Evolutionary conservation across 1,140 invertebrate species (phyloP).

Genomic region (Aphidius gifuensis): DNA sequence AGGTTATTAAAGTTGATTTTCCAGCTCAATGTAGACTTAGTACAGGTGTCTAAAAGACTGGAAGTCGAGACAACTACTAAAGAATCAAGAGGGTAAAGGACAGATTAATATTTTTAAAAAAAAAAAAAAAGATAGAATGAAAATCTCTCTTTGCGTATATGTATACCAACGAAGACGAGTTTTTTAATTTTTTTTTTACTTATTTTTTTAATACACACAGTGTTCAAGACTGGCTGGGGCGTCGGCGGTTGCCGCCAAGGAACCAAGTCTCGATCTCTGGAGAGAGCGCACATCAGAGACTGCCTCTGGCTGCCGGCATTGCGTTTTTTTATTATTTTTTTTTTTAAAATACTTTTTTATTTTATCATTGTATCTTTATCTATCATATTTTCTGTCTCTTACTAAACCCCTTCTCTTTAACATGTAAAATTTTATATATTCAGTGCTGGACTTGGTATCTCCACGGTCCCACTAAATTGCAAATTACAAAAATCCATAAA

Average conservation of each 20-base stretch:
- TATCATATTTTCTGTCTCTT: too few relatives aligned
- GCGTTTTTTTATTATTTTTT: background rate
- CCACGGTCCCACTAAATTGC: too few relatives aligned
- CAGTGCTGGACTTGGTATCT: too few relatives aligned
- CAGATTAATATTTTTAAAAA: background rate
- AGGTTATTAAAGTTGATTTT: conserved; percentile 15
- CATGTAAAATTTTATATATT: too few relatives aligned
- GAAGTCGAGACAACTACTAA: conserved; percentile 4
- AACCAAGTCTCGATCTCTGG: conserved; percentile 16
- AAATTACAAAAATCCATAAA: too few relatives aligned
- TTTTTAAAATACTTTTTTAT: too few relatives aligned
- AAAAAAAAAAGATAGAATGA: conserved; percentile 8
- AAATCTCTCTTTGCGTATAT: background rate
- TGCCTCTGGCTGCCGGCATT: conserved; percentile 46
- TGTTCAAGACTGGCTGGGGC: conserved; percentile 50
- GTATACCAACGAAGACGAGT: conserved; percentile 2
- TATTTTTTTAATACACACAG: conserved; percentile 27
- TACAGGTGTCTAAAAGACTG: conserved; percentile 23
- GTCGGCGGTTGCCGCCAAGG: conserved; percentile 45
- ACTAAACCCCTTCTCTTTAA: too few relatives aligned
- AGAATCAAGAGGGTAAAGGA: conserved; percentile 1
- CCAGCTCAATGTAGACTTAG: conserved; percentile 19
- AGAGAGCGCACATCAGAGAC: conserved; percentile 23
- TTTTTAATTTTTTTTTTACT: too few relatives aligned
- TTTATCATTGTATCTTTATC: too few relatives aligned